Evolutionary conservation across 2,888 invertebrate species (phyloP), one percentile per base, ranked within the genome.

Genomic region (Macrophya annulata): DNA sequence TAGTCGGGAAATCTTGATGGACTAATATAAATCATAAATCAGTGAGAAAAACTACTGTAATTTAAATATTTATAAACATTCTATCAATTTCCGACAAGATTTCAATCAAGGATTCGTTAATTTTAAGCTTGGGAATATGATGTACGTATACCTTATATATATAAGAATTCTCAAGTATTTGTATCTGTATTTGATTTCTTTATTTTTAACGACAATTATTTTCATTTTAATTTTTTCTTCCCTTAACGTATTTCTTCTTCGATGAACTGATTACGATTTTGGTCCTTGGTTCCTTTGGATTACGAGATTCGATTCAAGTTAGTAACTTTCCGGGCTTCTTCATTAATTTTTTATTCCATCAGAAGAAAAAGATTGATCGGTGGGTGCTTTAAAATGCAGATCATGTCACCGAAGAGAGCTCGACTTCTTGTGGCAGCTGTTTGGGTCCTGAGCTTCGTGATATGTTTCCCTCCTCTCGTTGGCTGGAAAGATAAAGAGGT

Each of bases 371-470:
- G 83, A 83, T 65, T 48, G 48, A 83, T 83, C 31, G 83, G 65
- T 48, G 40, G 48, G 51, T 83, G 83, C 45, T 83, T 83, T 83
- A 48, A 83, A 84, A 87, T 87, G 51, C 91, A 96, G 94, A 97
- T 97, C 91, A 97, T 98, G 97, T 97, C 97, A 90, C 96, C 97
- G 89, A 96, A 96, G 90, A 95, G 97, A 87, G 98, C 98, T 21
- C 98, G 98, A 93, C 95, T 97, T 84, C 95, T 99, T 88, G 98
- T 99, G 86, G 97, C 96, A 85, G 96, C 97, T n/a, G 97, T 99
- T 21, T 99, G 99, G 99, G 96, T 99, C 87, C 95, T 99, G 85
- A 98, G 99, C 85, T 99, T 99, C 93, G 96, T 99, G 89, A 99
- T 99, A 89, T 99, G 99, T 93, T 98, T 99, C 92, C 99, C 99